phyloP scores from a whole-genome alignment of 2,888 invertebrate genomes.

The Sialis lutaria region DNA sequence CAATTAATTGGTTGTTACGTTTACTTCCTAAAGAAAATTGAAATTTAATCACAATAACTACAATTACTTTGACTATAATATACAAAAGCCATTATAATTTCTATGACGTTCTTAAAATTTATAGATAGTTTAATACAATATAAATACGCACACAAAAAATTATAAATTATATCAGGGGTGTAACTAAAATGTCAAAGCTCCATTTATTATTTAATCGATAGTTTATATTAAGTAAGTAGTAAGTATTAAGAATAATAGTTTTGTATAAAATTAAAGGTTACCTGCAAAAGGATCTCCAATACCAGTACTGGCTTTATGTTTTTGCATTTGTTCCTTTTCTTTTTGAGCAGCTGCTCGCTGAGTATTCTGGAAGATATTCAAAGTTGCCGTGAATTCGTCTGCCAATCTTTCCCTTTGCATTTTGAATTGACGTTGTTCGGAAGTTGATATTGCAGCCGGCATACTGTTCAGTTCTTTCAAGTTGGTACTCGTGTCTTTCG shows the following conservation, averaged over 20 bases:
- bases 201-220: too few relatives aligned
- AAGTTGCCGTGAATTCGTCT: conserved; percentile 77
- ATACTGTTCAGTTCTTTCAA: conserved; percentile 64
- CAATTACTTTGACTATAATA: background rate
- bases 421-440: conserved; percentile 64
- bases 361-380: conserved; percentile 76
- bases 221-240: too few relatives aligned
- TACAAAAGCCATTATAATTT: background rate
- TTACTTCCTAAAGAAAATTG: conserved; percentile 8
- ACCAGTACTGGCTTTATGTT: conserved; percentile 45
- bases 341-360: conserved; percentile 80
- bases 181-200: too few relatives aligned
- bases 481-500: conserved; percentile 78
- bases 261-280: conserved; percentile 10
- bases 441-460: conserved; percentile 34
- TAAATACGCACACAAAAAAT: too few relatives aligned
- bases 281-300: conserved; percentile 38
- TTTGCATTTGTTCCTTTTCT: conserved; percentile 75
- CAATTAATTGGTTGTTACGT: conserved; percentile 36
- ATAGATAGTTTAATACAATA: background rate
- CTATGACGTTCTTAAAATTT: background rate
- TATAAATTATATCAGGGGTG: too few relatives aligned
- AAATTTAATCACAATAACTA: background rate
- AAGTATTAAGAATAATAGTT: background rate
- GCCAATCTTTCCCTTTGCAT: conserved; percentile 77